Conservation (phyloP, 2,113 vertebrate genomes). For the Lepus timidus region DNA sequence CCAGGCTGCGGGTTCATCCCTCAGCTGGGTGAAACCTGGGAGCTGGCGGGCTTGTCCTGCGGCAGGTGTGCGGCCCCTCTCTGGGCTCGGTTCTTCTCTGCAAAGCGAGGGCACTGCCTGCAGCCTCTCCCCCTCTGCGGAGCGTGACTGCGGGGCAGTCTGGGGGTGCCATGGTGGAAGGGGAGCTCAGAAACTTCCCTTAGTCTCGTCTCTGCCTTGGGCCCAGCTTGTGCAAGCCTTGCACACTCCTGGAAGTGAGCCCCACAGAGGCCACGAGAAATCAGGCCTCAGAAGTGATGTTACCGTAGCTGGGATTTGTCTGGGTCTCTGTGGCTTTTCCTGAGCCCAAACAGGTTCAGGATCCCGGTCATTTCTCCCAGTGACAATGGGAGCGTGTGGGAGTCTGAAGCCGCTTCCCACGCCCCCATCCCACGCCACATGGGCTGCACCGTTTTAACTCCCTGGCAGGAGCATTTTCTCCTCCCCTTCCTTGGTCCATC, state of each 20-base stretch:
- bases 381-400: not conserved
- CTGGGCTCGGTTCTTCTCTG: not conserved
- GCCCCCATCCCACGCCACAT: not conserved
- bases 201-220: not conserved
- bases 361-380: not conserved
- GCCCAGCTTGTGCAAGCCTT: constrained; percentile 15
- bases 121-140: not conserved
- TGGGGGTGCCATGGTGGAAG: not conserved
- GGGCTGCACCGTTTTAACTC: not conserved
- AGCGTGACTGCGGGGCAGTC: not conserved
- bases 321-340: constrained; percentile 39
- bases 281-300: not conserved
- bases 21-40: constrained; percentile 19
- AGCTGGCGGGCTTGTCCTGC: not conserved
- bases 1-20: not conserved
- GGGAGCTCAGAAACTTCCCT: not conserved
- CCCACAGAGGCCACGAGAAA: not conserved
- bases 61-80: not conserved
- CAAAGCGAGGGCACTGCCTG: not conserved
- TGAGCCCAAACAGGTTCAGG: not conserved
- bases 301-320: constrained; percentile 19
- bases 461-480: not conserved
- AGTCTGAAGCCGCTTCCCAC: not conserved
- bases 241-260: constrained; percentile 14
- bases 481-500: not conserved